These are phyloP conservation scores for Poecilia velifera DNA, from an alignment of 2,797 vertebrate genomes.

Conservation along the genomic window DNA sequence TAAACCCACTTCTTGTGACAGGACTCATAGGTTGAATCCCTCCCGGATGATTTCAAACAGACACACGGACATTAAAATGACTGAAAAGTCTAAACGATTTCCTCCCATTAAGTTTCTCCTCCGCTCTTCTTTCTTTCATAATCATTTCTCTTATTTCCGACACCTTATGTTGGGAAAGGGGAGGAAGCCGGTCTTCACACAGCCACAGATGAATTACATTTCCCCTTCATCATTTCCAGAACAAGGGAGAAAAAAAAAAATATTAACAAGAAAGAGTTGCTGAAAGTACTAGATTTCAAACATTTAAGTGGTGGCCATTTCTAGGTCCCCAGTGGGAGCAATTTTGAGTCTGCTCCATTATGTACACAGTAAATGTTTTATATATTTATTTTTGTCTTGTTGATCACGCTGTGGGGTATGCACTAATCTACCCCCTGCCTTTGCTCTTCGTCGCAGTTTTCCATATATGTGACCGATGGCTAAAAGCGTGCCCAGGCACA, in stretches of 20 bases:
- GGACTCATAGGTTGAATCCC: slow-evolving; percentile 36
- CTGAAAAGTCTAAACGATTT: slow-evolving; percentile 83
- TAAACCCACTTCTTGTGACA: slow-evolving; percentile 32
- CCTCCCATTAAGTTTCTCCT: slow-evolving; percentile 81
- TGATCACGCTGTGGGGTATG: slow-evolving; percentile 41
- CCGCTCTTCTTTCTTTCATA: slow-evolving; percentile 75
- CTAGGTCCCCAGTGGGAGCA: slow-evolving; percentile 32
- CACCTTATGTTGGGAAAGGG: slow-evolving; percentile 64
- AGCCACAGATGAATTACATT: slow-evolving; percentile 80
- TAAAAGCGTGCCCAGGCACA: slow-evolving; percentile 36
- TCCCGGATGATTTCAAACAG: slow-evolving; percentile 74
- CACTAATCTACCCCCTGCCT: slow-evolving; percentile 70
- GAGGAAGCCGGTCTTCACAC: slow-evolving; percentile 74
- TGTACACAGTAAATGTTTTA: slow-evolving; percentile 33
- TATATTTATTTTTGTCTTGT: slow-evolving; percentile 42
- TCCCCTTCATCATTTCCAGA: slow-evolving; percentile 74
- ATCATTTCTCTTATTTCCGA: slow-evolving; percentile 85
- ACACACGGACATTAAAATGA: slow-evolving; percentile 82
- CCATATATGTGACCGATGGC: slow-evolving; percentile 27
- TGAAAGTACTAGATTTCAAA: slow-evolving; percentile 62
- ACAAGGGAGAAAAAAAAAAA: slow-evolving; percentile 67
- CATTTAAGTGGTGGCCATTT: slow-evolving; percentile 62
- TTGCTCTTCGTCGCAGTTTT: slow-evolving; percentile 35
- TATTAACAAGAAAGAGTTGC: slow-evolving; percentile 47
- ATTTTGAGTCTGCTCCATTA: slow-evolving; percentile 53